phyloP scores from a whole-genome alignment of 2,113 vertebrate species.

The Upupa epops region DNA sequence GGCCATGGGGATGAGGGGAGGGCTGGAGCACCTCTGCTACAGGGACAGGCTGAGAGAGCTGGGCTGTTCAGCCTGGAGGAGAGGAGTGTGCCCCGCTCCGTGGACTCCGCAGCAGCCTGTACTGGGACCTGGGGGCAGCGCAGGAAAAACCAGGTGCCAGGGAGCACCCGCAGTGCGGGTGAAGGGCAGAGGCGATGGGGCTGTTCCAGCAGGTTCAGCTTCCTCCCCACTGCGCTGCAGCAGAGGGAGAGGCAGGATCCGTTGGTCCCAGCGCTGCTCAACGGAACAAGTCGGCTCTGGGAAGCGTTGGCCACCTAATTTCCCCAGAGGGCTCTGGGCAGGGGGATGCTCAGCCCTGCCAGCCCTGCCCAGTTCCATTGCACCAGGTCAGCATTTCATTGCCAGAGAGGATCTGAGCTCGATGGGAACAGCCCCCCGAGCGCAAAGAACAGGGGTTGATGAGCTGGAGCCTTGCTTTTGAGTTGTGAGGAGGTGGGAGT shows the following conservation, averaged over 20 bases:
- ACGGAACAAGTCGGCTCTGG: background rate
- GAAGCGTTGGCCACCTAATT: too few species aligned
- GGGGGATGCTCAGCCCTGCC: too few species aligned
- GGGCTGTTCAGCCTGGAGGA: too few species aligned
- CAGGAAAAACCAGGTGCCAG: background rate
- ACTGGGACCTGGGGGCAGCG: background rate
- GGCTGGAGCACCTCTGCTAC: too few species aligned
- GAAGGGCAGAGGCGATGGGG: background rate
- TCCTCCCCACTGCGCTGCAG: background rate
- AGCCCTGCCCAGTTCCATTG: conserved; percentile 74
- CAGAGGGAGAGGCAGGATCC: background rate
- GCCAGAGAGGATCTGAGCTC: conserved; percentile 70
- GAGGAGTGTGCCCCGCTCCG: background rate
- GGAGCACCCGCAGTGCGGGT: background rate
- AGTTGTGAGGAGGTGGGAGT: conserved; percentile 53
- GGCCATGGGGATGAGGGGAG: too few species aligned
- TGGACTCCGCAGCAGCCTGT: background rate
- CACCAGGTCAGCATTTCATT: conserved; percentile 72
- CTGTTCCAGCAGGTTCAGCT: background rate
- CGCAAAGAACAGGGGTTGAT: conserved; percentile 52
- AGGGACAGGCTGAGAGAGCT: too few species aligned
- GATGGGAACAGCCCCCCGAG: conserved; percentile 61
- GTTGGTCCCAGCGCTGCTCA: background rate
- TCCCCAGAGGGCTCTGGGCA: too few species aligned
- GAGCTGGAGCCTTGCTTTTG: conserved; percentile 46